A percentile compares a stretch with the other conserved stretches of the same genome.
Conservation (phyloP, 1,140 invertebrate genomes). For the Conus ventricosus region DNA sequence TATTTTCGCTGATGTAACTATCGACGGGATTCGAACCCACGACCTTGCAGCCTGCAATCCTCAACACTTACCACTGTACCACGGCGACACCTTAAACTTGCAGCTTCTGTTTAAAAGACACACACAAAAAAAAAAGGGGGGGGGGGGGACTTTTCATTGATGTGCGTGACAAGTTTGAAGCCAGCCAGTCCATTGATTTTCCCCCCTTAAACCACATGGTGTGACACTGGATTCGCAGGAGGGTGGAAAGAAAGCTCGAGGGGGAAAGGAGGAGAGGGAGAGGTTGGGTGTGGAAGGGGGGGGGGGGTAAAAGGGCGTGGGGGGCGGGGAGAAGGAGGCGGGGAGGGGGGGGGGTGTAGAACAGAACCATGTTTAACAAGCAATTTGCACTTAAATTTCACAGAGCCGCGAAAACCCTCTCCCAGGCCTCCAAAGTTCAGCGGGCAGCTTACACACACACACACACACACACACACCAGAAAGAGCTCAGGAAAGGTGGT, state of each 20-base stretch:
- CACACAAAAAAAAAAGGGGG: not conserved
- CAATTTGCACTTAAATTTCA: constrained; percentile 38
- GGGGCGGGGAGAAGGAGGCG: too few relatives aligned
- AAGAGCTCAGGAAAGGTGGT: constrained; percentile 1
- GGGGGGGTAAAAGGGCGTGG: too few relatives aligned
- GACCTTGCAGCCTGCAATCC: too few relatives aligned
- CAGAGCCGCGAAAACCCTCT: constrained; percentile 20
- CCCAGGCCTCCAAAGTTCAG: not conserved
- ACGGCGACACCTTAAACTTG: not conserved
- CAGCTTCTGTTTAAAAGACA: not conserved
- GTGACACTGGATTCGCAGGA: constrained; percentile 11
- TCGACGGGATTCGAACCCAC: too few relatives aligned
- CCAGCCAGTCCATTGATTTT: constrained; percentile 4
- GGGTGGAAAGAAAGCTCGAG: too few relatives aligned
- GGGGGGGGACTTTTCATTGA: not conserved
- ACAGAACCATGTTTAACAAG: constrained; percentile 32
- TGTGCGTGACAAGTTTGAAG: constrained; percentile 33
- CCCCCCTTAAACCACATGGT: not conserved
- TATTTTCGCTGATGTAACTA: too few relatives aligned
- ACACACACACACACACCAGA: not conserved
- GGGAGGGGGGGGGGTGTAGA: too few relatives aligned
- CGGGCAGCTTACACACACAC: too few relatives aligned
- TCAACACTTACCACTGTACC: too few relatives aligned
- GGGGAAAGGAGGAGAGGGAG: too few relatives aligned
- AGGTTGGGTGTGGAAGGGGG: too few relatives aligned